A percentile compares a stretch with the other conserved stretches of the same genome.
Conservation (phyloP, 2,797 vertebrate genomes). For the Intellagama lesueurii region DNA sequence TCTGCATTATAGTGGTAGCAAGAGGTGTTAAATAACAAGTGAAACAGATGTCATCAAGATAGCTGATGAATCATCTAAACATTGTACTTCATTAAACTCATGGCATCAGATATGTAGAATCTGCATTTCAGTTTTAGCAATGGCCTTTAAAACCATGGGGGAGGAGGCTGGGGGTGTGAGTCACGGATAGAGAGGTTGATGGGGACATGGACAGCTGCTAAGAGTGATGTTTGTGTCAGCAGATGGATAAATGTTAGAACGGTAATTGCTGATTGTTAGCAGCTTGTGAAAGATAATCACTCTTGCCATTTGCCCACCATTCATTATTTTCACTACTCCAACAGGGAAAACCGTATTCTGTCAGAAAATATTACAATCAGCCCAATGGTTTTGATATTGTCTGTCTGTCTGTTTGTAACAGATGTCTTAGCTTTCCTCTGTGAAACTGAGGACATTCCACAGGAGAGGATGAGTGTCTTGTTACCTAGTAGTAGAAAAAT, state of each 20-base stretch:
- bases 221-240: neutral
- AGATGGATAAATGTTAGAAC: neutral
- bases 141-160: neutral
- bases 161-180: neutral
- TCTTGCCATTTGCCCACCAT: neutral
- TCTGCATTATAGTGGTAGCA: neutral
- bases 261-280: neutral
- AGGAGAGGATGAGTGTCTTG: too few species aligned
- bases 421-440: neutral
- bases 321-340: neutral
- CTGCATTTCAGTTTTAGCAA: neutral
- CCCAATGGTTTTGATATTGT: too few species aligned
- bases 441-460: neutral
- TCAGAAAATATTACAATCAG: neutral
- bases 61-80: neutral
- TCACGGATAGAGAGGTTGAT: neutral
- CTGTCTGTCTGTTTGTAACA: neutral
- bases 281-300: neutral
- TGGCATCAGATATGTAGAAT: neutral
- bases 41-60: neutral
- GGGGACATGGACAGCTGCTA: neutral
- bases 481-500: neutral
- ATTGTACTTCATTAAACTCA: neutral
- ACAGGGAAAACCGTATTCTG: neutral
- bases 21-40: conserved; percentile 6